phyloP scores from a whole-genome alignment of 2,113 vertebrate species.

The Melozone crissalis region DNA sequence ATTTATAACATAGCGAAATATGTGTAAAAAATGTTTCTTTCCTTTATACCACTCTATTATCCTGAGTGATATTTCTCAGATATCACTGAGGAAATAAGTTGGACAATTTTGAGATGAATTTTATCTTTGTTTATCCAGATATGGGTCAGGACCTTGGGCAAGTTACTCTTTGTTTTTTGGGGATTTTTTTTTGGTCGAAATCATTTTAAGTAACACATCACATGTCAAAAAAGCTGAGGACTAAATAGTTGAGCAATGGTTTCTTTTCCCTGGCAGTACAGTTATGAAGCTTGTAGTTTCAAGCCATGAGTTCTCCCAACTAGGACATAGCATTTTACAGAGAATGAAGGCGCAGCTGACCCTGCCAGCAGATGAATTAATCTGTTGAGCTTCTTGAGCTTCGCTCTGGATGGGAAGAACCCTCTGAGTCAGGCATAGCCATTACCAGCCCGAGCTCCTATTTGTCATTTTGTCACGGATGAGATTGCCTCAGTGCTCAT shows the following conservation, averaged over 20 bases:
- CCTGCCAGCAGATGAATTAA: background rate
- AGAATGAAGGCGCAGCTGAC: background rate
- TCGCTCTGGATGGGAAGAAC: background rate
- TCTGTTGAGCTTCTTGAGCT: background rate
- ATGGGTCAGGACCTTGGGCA: background rate
- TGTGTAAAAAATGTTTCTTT: background rate
- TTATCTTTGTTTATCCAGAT: background rate
- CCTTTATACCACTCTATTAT: background rate
- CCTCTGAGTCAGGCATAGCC: background rate
- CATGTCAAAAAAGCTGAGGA: background rate
- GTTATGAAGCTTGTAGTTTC: background rate
- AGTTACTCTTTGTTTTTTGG: background rate
- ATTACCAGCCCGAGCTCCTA: background rate
- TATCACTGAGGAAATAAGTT: background rate
- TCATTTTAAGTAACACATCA: background rate
- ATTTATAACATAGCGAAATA: background rate
- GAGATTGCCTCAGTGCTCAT: background rate
- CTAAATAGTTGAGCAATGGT: background rate
- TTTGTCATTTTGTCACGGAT: conserved; percentile 18
- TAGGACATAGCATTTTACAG: background rate
- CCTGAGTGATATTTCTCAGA: background rate
- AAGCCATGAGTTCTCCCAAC: background rate
- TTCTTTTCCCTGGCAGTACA: background rate
- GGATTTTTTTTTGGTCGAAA: background rate
- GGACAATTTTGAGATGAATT: background rate